Base-by-base conservation (phyloP, 2,888 invertebrate species). In the Rotaria magnacalcarata region DNA sequence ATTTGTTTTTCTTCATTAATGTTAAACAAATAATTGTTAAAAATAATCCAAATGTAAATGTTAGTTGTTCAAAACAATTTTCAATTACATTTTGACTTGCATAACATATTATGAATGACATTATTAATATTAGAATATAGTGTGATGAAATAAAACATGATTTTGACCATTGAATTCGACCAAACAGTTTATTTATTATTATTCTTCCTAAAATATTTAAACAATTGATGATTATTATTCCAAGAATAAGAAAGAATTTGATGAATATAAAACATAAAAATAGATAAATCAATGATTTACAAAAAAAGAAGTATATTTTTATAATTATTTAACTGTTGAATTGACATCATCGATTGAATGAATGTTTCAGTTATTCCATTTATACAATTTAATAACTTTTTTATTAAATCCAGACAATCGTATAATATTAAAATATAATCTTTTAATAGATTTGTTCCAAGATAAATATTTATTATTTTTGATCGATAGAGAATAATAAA, bases 311-410 rank as follows among this genome's bases (percentile, higher is more conserved):
- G 21, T 41, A 54, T 19, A 67, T 85, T 87, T 89, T 88, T 87
- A 34, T 86, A 92, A 93, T 92, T 94, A 90, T 97, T 95, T 87
- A 98, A 93, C 90, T 97, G 95, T 85, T 93, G 92, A 90, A 95
- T 95, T 88, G 94, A 95, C 94, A 98, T 98, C 34, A 96, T 95
- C 84, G 98, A 96, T 92, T 96, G 96, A 88, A 96, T 95, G 90
- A 96, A 99, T 89, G 96, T 96, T 92, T 99, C 99, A 8, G 96
- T 96, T 21, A 97, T 95, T 21, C 99, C 98, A 92, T 99, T 99
- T 84, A 98, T 92, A 8, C 97, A 97, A 88, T 98, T 92, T 85
- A 98, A 92, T 50, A 96, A 93, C 86, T 99, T 94, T 87, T 97
- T 96, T 87, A 96, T 92, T 90, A 96, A 96, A 90, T 97, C 96